Evolutionary conservation across 2,113 vertebrate genomes (phyloP).

Genomic region (Saimiri boliviensis): DNA sequence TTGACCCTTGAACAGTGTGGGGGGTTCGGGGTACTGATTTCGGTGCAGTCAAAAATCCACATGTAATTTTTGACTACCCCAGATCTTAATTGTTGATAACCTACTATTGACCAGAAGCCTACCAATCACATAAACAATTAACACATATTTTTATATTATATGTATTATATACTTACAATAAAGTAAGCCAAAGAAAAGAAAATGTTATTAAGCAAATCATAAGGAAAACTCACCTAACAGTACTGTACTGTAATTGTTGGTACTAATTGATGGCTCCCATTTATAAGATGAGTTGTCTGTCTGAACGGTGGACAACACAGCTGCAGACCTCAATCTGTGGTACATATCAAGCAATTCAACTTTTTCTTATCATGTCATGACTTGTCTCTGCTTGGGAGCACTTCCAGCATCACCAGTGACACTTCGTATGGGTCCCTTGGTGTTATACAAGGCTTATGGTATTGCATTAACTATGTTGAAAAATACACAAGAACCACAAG

Average conservation of each 20-base stretch:
- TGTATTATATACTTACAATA: not conserved
- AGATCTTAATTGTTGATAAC: not conserved
- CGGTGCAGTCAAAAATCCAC: not conserved
- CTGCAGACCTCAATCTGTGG: not conserved
- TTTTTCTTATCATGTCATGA: not conserved
- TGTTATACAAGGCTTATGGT: not conserved
- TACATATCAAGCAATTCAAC: not conserved
- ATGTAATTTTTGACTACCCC: not conserved
- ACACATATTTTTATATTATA: not conserved
- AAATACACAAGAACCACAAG: not conserved
- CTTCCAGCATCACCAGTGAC: not conserved
- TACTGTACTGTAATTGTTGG: not conserved
- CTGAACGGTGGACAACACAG: not conserved
- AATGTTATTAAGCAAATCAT: not conserved
- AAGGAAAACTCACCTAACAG: not conserved
- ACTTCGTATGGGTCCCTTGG: not conserved
- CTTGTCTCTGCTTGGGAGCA: not conserved
- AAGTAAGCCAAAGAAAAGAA: not conserved
- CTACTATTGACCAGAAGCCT: not conserved
- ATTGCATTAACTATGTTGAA: not conserved
- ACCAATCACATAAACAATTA: not conserved
- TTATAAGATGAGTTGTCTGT: not conserved
- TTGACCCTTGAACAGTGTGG: not conserved
- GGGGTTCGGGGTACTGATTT: not conserved
- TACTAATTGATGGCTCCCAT: not conserved